Percentiles rank a stretch among this genome's conserved stretches.
These are phyloP conservation scores for Elegia similella DNA, from an alignment of 2,888 invertebrate species.

Conservation along the genomic window DNA sequence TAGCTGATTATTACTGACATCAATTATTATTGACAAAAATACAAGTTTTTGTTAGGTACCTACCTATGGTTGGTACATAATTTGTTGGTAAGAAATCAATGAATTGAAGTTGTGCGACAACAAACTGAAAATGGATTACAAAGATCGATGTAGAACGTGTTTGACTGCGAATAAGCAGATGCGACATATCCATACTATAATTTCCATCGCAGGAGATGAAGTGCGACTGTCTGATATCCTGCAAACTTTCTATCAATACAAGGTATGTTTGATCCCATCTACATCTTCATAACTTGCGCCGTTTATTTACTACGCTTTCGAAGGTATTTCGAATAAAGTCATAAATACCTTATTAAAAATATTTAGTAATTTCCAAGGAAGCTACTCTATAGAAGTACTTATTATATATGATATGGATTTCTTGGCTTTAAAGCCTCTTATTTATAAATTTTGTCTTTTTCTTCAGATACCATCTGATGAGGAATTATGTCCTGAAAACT, in stretches of 20 bases:
- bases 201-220: constrained; percentile 58
- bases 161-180: constrained; percentile 59
- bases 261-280: constrained; percentile 43
- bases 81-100: neutral
- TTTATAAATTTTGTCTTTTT: constrained; percentile 21
- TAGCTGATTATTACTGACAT: too few relatives aligned
- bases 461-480: constrained; percentile 49
- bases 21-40: too few relatives aligned
- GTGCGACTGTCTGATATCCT: constrained; percentile 63
- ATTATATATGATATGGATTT: too few relatives aligned
- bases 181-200: constrained; percentile 54
- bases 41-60: neutral
- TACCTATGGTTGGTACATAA: neutral
- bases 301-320: too few relatives aligned
- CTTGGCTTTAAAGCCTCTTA: neutral
- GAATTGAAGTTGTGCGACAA: neutral
- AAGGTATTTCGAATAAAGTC: too few relatives aligned
- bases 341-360: too few relatives aligned
- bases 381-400: too few relatives aligned
- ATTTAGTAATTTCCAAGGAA: too few relatives aligned
- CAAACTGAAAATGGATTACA: constrained; percentile 48
- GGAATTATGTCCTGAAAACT: constrained; percentile 50
- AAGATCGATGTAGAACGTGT: constrained; percentile 65
- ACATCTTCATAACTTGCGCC: too few relatives aligned
- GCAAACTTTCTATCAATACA: constrained; percentile 60